A percentile compares a stretch with the other conserved stretches of the same genome.
phyloP scores from a whole-genome alignment of 2,888 invertebrate genomes.

The Axea sp. region DNA sequence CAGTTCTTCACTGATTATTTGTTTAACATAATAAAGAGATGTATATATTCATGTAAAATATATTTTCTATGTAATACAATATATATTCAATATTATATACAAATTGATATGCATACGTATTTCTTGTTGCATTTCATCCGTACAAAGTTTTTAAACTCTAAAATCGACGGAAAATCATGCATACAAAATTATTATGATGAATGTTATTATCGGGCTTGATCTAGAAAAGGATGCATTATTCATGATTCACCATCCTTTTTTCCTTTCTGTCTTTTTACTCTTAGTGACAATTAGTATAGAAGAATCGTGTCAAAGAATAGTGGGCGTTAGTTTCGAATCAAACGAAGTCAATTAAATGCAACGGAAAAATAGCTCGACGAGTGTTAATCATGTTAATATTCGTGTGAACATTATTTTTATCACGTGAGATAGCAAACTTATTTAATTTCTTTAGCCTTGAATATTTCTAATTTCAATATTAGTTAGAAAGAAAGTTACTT shows the following conservation, averaged over 20 bases:
- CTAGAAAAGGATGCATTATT: constrained; percentile 12
- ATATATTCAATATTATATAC: too few relatives aligned
- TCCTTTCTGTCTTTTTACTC: constrained; percentile 26
- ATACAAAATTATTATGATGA: too few relatives aligned
- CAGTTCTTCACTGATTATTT: too few relatives aligned
- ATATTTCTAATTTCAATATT: constrained; percentile 31
- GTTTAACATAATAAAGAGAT: too few relatives aligned
- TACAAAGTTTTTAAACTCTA: too few relatives aligned
- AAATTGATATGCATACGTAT: too few relatives aligned
- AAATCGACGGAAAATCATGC: too few relatives aligned
- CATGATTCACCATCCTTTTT: constrained; percentile 43
- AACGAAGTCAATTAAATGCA: constrained; percentile 51
- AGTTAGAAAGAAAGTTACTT: constrained; percentile 12
- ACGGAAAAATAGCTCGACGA: constrained; percentile 51
- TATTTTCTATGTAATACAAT: too few relatives aligned
- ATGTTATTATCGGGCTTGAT: too few relatives aligned
- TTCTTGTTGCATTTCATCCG: too few relatives aligned
- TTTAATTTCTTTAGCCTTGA: constrained; percentile 14
- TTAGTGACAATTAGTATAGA: constrained; percentile 28
- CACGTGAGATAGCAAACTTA: constrained; percentile 29
- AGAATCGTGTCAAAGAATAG: constrained; percentile 29
- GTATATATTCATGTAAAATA: too few relatives aligned
- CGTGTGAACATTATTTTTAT: constrained; percentile 44
- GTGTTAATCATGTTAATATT: constrained; percentile 43
- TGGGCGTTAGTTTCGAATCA: constrained; percentile 57